phyloP scores from a whole-genome alignment of 2,113 vertebrate genomes.

The Melanocharis versteri region DNA sequence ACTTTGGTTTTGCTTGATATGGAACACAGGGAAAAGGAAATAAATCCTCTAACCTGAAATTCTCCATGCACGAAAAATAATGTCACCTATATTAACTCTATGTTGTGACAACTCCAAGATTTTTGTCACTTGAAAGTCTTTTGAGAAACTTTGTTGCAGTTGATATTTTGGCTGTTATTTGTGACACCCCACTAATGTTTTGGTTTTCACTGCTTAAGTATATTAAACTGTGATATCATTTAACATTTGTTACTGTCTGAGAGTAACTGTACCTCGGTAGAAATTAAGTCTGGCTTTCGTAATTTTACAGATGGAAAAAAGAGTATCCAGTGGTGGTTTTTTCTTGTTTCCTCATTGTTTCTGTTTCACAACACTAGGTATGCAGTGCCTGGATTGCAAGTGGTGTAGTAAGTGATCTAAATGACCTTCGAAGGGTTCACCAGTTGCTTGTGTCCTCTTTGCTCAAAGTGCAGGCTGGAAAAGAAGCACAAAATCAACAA shows the following conservation, averaged over 20 bases:
- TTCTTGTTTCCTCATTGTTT: constrained; percentile 1
- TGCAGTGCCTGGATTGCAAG: constrained; percentile 94
- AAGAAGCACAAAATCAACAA: constrained; percentile 77
- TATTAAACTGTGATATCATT: neutral
- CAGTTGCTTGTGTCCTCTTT: constrained; percentile 89
- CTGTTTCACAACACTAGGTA: constrained; percentile 75
- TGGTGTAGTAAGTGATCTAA: constrained; percentile 87
- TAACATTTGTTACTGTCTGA: neutral
- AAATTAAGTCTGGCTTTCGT: neutral
- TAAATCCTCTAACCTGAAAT: neutral
- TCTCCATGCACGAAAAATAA: neutral
- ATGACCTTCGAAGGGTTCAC: constrained; percentile 88
- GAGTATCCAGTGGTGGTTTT: neutral
- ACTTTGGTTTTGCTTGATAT: neutral
- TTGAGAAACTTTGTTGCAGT: neutral
- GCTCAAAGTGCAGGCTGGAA: constrained; percentile 84
- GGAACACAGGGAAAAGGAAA: neutral
- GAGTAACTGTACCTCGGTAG: neutral
- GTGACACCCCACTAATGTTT: neutral
- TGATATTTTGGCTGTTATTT: neutral
- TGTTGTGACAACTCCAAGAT: neutral
- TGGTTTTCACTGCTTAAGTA: neutral
- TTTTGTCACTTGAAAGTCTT: neutral
- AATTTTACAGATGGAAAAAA: neutral
- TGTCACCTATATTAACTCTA: neutral